phyloP scores from a whole-genome alignment of 2,888 invertebrate genomes.

The Ochlodes sylvanus region DNA sequence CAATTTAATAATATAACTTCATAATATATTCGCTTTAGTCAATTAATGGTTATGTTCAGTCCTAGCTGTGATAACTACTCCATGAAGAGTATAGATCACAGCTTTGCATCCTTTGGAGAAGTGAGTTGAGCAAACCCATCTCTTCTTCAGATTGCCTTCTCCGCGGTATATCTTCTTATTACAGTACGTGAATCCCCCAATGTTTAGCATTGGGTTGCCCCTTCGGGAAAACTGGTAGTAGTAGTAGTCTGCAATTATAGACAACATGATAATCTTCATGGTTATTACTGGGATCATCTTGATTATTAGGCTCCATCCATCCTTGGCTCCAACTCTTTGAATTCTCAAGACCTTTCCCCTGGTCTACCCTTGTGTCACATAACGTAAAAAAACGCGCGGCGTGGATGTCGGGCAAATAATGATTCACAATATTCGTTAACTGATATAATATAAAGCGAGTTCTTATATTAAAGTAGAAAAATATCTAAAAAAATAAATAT shows the following conservation, averaged over 20 bases:
- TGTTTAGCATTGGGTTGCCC: slow-evolving; percentile 53
- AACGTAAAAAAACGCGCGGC: too few species aligned
- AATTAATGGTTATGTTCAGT: slow-evolving; percentile 47
- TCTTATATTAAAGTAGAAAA: too few species aligned
- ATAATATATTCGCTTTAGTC: not conserved
- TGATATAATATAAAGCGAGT: too few species aligned
- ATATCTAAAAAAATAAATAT: too few species aligned
- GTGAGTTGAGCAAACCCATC: slow-evolving; percentile 56
- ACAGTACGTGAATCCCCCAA: slow-evolving; percentile 54
- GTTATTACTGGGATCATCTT: not conserved
- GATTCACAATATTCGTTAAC: too few species aligned
- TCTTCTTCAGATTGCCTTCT: slow-evolving; percentile 39
- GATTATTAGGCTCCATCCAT: not conserved
- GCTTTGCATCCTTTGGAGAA: slow-evolving; percentile 54
- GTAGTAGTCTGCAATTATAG: slow-evolving; percentile 30
- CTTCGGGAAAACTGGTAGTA: slow-evolving; percentile 46
- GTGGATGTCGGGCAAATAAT: too few species aligned
- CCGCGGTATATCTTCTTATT: slow-evolving; percentile 42
- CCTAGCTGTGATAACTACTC: slow-evolving; percentile 46
- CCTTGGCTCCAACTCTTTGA: too few species aligned
- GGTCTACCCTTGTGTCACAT: too few species aligned
- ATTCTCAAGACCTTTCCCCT: too few species aligned
- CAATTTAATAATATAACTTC: too few species aligned
- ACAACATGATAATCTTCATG: not conserved
- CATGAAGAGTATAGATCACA: slow-evolving; percentile 52